Base-by-base conservation (phyloP, 2,113 vertebrate species). In the Nothoprocta perdicaria region DNA sequence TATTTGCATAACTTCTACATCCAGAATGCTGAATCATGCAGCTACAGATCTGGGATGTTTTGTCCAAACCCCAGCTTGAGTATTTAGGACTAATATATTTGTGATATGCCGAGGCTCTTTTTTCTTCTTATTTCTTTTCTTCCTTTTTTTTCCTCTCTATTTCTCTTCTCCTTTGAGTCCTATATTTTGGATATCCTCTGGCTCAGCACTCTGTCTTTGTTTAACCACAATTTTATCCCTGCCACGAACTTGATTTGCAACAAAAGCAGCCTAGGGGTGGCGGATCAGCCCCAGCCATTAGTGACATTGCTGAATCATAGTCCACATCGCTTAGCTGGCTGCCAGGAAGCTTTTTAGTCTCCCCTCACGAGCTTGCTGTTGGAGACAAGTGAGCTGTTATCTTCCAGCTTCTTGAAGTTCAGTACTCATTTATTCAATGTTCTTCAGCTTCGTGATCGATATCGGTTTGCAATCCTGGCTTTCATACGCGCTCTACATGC, bases 11-110 rank as follows among this genome's bases (percentile, higher is more conserved):
- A 33, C 66, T 83, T 81, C 84, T 83, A 13, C 67, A 67, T 87
- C 29, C 77, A 93, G 67, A 91, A 17, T 95, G 94, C 93, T 95
- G 93, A 96, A 76, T 96, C 89, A 95, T 74, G 67, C 68, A 45
- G 57, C 65, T 78, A 46, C 57, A 68, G 22, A 74, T 74, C 35
- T 77, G 43, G 12, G 26, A 35, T 63, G 40, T 40, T 58, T 21
- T 58, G 18, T 58, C 17, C 55, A 80, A 63, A 80, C 79, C 38
- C 22, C 5, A 43, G 3, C 26, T 76, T 91, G 35, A 62, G 5
- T 24, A n/a, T 88, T 41, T 57, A 26, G 40, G 14, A 62, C n/a
- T 3, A 2, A 6, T 50, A 15, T 26, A 1, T 52, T 8, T 6
- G 3, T 61, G 33, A 35, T 12, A 12, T 10, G 9, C 21, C 21